Evolutionary conservation across 2,113 vertebrate genomes (phyloP).

Genomic region (Turdus rufiventris): DNA sequence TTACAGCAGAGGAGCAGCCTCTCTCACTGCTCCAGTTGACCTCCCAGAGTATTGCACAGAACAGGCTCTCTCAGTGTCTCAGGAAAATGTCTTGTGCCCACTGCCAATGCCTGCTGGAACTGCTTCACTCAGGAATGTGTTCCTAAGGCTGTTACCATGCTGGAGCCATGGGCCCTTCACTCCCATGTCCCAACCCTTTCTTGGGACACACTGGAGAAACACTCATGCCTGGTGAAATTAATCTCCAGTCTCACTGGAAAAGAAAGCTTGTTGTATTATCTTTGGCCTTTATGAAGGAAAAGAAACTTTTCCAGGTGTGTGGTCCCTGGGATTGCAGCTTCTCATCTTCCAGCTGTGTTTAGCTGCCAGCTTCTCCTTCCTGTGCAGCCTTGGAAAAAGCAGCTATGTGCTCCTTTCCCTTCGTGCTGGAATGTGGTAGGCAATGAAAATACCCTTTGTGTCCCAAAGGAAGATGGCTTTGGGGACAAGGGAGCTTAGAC

Average conservation of each 20-base stretch:
- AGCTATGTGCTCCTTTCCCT: background rate
- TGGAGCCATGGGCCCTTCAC: background rate
- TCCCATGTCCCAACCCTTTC: accelerated
- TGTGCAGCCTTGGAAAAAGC: background rate
- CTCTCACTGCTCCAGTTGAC: background rate
- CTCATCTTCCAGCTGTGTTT: background rate
- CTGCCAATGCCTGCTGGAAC: background rate
- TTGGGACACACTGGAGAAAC: background rate
- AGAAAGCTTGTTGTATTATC: background rate
- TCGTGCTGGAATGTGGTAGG: background rate
- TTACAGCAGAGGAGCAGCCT: background rate
- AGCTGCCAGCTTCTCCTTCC: background rate
- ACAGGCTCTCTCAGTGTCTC: background rate
- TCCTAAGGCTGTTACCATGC: background rate
- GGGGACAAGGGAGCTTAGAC: background rate
- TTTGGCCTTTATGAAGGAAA: background rate
- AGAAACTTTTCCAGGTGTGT: background rate
- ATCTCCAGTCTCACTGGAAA: background rate
- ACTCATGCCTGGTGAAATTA: background rate
- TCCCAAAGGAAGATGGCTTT: background rate
- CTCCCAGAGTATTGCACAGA: background rate
- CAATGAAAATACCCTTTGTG: background rate
- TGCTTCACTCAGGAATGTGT: background rate
- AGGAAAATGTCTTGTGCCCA: background rate
- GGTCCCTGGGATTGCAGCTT: background rate